Evolutionary conservation across 2,888 invertebrate species (phyloP).

Genomic region (Ceriagrion tenellum): DNA sequence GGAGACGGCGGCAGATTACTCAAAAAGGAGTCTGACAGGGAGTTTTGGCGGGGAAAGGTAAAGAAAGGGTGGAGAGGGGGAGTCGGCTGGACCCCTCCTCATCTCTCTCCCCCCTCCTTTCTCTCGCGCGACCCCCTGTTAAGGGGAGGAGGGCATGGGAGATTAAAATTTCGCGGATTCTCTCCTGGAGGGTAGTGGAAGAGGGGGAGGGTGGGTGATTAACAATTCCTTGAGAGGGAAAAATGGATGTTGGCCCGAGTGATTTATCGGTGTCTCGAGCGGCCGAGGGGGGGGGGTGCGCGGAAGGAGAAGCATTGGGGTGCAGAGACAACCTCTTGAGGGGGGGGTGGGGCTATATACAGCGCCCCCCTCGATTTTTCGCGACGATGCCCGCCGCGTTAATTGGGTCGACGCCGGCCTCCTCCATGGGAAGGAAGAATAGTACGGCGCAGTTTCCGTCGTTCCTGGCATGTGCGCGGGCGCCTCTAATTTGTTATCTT

Average conservation of each 20-base stretch:
- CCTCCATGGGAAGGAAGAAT: no score
- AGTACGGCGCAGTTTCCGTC: no score
- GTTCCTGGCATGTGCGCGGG: no score
- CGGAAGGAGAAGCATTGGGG: neutral
- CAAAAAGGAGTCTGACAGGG: neutral
- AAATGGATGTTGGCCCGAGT: slow-evolving; percentile 37
- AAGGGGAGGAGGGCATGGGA: neutral
- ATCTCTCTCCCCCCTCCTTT: neutral
- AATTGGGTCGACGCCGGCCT: neutral
- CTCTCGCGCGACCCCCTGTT: no score
- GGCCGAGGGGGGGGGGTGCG: neutral
- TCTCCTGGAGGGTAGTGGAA: neutral
- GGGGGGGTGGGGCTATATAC: neutral
- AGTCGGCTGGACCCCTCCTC: slow-evolving; percentile 8
- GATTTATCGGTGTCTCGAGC: slow-evolving; percentile 41
- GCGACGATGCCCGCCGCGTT: neutral
- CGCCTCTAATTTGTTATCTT: no score
- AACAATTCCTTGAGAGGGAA: slow-evolving; percentile 40
- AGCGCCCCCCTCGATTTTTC: neutral
- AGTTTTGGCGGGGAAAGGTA: no score
- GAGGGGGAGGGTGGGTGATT: neutral
- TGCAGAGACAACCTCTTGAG: neutral
- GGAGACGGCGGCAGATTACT: slow-evolving; percentile 42
- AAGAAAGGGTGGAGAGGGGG: slow-evolving; percentile 49
- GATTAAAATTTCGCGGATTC: slow-evolving; percentile 55